These are phyloP conservation scores for Agrilus planipennis DNA, from an alignment of 1,140 invertebrate genomes.

Conservation along the genomic window DNA sequence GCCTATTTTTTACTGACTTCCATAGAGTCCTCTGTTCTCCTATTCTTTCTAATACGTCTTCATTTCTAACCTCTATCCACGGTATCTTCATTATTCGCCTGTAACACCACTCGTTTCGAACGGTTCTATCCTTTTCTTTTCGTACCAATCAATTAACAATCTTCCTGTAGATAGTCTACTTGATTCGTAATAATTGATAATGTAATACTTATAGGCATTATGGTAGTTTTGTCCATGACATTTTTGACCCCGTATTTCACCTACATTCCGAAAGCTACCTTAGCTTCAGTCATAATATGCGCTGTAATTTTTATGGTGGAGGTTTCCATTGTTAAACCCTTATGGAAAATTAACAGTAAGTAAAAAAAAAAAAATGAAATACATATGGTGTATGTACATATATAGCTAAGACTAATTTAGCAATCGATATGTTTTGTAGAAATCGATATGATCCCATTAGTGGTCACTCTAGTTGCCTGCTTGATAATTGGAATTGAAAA, in stretches of 20 bases:
- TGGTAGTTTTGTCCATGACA: constrained; percentile 39
- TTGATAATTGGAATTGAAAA: constrained; percentile 65
- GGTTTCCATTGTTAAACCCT: constrained; percentile 40
- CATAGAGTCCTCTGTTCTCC: too few relatives aligned
- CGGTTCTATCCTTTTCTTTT: too few relatives aligned
- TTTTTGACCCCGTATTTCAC: constrained; percentile 59
- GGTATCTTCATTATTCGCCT: too few relatives aligned
- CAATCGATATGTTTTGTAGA: constrained; percentile 49
- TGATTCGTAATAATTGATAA: too few relatives aligned
- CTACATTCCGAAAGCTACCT: constrained; percentile 53
- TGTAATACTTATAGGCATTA: constrained; percentile 36
- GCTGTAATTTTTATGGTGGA: constrained; percentile 62
- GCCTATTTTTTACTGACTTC: too few relatives aligned
- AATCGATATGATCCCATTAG: constrained; percentile 61
- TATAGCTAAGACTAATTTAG: constrained; percentile 3
- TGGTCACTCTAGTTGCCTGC: constrained; percentile 60
- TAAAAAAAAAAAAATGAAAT: constrained; percentile 12
- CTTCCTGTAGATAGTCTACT: too few relatives aligned
- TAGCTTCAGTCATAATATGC: constrained; percentile 55
- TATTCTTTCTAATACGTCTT: too few relatives aligned
- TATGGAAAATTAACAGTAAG: constrained; percentile 55
- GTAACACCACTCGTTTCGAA: too few relatives aligned
- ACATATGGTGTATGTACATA: too few relatives aligned
- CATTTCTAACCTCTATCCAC: too few relatives aligned
- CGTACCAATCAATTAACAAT: too few relatives aligned